Evolutionary conservation across 2,113 vertebrate genomes (phyloP).

Genomic region (Pseudorectes ferrugineus): DNA sequence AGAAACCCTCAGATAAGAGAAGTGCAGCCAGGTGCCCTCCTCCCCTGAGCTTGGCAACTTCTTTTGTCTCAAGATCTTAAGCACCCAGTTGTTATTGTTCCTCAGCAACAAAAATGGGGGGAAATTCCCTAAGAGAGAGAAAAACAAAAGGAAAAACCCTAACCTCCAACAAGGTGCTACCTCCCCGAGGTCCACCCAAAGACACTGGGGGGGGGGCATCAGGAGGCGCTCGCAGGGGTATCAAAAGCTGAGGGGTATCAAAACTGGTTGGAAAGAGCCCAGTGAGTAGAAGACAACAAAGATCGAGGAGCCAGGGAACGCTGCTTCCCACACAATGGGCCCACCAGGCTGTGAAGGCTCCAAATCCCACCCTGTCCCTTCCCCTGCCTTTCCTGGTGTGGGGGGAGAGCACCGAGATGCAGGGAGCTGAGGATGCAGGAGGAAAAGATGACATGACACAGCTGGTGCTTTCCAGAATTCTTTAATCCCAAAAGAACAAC

Average conservation of each 20-base stretch:
- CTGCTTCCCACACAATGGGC: background rate
- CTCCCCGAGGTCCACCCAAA: background rate
- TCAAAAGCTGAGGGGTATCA: background rate
- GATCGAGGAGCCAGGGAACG: background rate
- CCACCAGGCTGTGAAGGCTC: background rate
- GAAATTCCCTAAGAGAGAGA: background rate
- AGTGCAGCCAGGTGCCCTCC: background rate
- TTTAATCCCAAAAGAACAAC: background rate
- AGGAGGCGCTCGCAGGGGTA: rapidly evolving
- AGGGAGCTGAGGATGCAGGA: background rate
- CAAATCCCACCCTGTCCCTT: background rate
- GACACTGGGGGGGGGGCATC: background rate
- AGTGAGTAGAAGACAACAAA: background rate
- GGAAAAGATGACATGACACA: background rate
- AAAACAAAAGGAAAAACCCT: background rate
- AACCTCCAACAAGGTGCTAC: no score
- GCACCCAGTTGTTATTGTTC: background rate
- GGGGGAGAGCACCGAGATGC: rapidly evolving
- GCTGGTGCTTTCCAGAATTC: background rate
- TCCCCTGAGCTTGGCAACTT: background rate
- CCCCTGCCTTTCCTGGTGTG: rapidly evolving
- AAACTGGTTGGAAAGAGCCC: background rate
- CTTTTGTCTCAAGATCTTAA: background rate
- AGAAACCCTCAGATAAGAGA: background rate
- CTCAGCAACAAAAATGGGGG: background rate